phyloP scores from a whole-genome alignment of 2,797 vertebrate genomes.

The Eutrigla gurnardus region DNA sequence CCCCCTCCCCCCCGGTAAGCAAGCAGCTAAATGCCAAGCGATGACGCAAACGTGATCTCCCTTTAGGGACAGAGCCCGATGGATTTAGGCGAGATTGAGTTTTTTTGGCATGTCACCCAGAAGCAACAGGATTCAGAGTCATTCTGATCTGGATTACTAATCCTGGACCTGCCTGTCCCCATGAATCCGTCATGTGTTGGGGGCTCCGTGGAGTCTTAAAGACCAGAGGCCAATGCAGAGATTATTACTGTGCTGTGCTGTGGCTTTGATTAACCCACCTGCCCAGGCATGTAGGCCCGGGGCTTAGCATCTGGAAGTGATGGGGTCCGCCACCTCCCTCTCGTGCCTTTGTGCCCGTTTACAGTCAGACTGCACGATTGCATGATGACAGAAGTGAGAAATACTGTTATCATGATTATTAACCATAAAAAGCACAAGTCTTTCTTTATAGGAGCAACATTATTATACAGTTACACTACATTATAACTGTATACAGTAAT shows the following conservation, averaged over 20 bases:
- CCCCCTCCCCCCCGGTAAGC: neutral
- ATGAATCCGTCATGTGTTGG: conserved; percentile 22
- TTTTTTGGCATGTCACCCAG: conserved; percentile 40
- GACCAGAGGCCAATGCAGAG: conserved; percentile 36
- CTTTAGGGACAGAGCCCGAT: conserved; percentile 26
- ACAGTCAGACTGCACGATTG: neutral
- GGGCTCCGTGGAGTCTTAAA: conserved; percentile 28
- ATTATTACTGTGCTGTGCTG: conserved; percentile 42
- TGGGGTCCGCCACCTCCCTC: conserved; percentile 6
- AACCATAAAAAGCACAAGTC: neutral
- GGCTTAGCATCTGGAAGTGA: conserved; percentile 54
- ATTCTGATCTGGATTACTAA: conserved; percentile 44
- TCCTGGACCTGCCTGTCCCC: conserved; percentile 18
- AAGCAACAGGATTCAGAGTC: conserved; percentile 44
- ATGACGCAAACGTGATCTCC: conserved; percentile 24
- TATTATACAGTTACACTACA: neutral
- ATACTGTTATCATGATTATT: conserved; percentile 6
- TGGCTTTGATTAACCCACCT: conserved; percentile 61
- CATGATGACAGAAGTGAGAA: conserved; percentile 18
- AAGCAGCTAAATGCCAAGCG: conserved; percentile 37
- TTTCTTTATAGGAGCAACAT: neutral
- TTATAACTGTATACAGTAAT: neutral
- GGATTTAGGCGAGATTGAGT: conserved; percentile 48
- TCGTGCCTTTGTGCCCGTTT: conserved; percentile 21
- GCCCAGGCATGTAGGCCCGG: conserved; percentile 46